phyloP scores from a whole-genome alignment of 53 echinoderm and acorn worm genomes.

The Antedon mediterranea region DNA sequence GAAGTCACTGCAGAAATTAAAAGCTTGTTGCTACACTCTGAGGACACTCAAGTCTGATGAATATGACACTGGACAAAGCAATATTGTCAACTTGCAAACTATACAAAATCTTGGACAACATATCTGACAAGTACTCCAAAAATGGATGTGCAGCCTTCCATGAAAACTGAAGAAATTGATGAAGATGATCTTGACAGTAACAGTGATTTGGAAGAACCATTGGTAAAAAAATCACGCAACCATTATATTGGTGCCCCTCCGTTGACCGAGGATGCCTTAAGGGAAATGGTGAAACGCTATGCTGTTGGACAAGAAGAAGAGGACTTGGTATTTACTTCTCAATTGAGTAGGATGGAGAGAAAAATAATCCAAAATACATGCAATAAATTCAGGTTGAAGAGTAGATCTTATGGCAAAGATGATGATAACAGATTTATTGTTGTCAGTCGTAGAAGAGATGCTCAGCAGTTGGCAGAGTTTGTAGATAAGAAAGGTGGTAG shows the following conservation, averaged over 20 bases:
- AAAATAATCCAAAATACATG: conserved; percentile 21
- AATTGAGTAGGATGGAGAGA: conserved; percentile 29
- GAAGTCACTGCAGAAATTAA: conserved; percentile 3
- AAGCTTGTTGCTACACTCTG: too few species aligned
- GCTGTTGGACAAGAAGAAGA: conserved; percentile 19
- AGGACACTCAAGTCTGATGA: too few species aligned
- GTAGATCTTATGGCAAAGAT: conserved; percentile 34
- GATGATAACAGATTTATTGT: conserved; percentile 17
- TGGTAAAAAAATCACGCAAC: too few species aligned
- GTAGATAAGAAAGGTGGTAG: conserved; percentile 36
- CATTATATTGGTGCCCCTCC: background rate
- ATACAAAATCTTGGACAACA: too few species aligned
- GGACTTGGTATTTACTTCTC: conserved; percentile 35
- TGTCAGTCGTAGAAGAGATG: conserved; percentile 14
- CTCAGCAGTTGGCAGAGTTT: conserved; percentile 19
- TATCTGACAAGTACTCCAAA: too few species aligned
- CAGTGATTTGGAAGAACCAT: too few species aligned
- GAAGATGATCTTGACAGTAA: too few species aligned
- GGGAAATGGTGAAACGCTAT: conserved; percentile 21
- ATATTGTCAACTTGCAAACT: too few species aligned
- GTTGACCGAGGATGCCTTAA: conserved; percentile 11
- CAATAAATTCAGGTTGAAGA: conserved; percentile 26
- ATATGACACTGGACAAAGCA: too few species aligned
- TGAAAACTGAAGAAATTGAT: too few species aligned
- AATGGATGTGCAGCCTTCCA: too few species aligned